Evolutionary conservation across 2,888 invertebrate species (phyloP), one percentile per base, ranked within the genome.

Genomic region (Enchytraeus crypticus): DNA sequence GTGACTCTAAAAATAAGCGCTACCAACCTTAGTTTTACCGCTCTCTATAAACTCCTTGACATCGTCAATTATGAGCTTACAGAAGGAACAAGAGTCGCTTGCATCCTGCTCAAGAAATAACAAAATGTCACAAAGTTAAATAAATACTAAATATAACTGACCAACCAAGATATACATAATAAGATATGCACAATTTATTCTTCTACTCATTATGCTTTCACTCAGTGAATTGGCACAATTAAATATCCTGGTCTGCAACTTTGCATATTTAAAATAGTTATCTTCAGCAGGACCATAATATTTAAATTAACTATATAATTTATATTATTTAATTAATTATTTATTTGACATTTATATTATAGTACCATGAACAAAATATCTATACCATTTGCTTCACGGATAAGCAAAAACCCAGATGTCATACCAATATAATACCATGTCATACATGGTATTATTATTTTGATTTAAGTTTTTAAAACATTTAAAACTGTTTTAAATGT

Each of bases 51-150:
- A 53, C 14, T 11, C 21, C 14, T 34, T 5, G 26, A 59, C 27
- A 26, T 59, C 53, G 4, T 53, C 51, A 30, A 59, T 26, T 23
- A 59, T 30, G 11, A 21, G 14, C 45, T 59, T 45, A 30, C 59
- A 59, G 30, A 59, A 59, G 14, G 29, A 2, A 33, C 59, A 59
- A 26, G 14, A 43, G 18, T 53, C 51, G 1, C 46, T 51, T 3
- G 21, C 21, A 38, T 59, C 59, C 59, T 59, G 33, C 1, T 29
- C 34, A 8, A 54, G 8, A 38, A n/a, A n/a, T n/a, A n/a, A n/a
- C n/a, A n/a, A n/a, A 38, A 11, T 38, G 11, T 38, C 38, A 38
- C 38, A n/a, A n/a, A n/a, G n/a, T n/a, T n/a, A n/a, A n/a, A n/a
- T n/a, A n/a, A n/a, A n/a, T n/a, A n/a, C n/a, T n/a, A n/a, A n/a